Evolutionary conservation across 1,140 invertebrate species (phyloP), one percentile per base, ranked within the genome.

Genomic region (Leptoteleia sp.): DNA sequence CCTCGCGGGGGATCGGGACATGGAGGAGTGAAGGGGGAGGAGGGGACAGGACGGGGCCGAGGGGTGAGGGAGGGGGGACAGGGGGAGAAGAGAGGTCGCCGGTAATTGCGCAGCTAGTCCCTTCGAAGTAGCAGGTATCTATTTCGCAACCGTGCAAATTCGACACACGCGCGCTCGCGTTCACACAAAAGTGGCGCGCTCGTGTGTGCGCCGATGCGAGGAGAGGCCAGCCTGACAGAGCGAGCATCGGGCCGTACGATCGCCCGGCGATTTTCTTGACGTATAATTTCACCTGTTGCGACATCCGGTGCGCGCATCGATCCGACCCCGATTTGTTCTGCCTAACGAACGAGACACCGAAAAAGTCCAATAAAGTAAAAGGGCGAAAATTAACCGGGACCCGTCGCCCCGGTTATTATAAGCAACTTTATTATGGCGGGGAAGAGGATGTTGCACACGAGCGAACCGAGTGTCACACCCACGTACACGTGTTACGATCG

Each of bases 231-330:
- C 64, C 75, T 80, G 79, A 77, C 79, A 76, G 72, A 65, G 62
- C n/a, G 22, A 67, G 71, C 61, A 59, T 40, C 61, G 54, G 52
- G 48, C 57, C 61, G 43, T 31, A 68, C 62, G 77, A 79, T 77
- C 57, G 72, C 57, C 25, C 37, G 40, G 80, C 76, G 81, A 84
- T 84, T 84, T 84, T 81, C 82, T 82, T 64, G 80, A 78, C 76
- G 70, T 81, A 79, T 81, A 85, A 85, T 85, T 83, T 84, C 83
- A 83, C 83, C 81, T 82, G 83, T 81, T 83, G 71, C 71, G 75
- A 71, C 77, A 83, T 82, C 82, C 82, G 81, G 73, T 73, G 82
- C 65, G 75, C 71, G 79, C 76, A 83, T 84, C 77, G 79, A 80
- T 79, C 68, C 55, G 57, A 19, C 55, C 27, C 75, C 80, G 76